phyloP scores from a whole-genome alignment of 2,797 vertebrate genomes.

The Platalea minor region DNA sequence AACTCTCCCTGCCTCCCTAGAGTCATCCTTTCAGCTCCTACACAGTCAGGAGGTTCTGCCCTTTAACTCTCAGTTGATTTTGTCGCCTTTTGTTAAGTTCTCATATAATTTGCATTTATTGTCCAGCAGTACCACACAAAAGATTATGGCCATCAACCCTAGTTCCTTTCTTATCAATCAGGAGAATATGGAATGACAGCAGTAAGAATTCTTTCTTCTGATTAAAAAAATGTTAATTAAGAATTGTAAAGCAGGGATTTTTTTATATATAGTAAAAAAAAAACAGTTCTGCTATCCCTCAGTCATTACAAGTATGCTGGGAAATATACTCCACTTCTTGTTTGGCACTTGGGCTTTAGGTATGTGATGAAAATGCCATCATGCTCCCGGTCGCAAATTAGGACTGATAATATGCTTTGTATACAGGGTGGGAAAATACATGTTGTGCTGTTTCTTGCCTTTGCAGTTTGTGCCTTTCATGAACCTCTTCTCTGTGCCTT shows the following conservation, averaged over 20 bases:
- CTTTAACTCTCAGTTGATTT: background rate
- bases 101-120: background rate
- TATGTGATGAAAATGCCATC: background rate
- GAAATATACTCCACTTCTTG: background rate
- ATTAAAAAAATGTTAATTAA: background rate
- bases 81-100: background rate
- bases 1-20: background rate
- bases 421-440: fast-evolving
- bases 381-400: background rate
- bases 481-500: background rate
- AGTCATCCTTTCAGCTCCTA: background rate
- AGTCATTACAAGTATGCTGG: background rate
- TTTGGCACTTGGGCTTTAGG: background rate
- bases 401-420: background rate
- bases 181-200: background rate
- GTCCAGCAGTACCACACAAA: background rate
- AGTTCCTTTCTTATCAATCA: background rate
- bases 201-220: background rate
- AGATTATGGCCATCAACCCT: background rate
- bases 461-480: background rate
- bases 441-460: background rate
- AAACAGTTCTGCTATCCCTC: background rate
- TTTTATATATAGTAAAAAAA: background rate
- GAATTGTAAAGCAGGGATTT: background rate
- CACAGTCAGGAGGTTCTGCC: background rate